Base-by-base conservation (phyloP, 2,888 invertebrate genomes). In the Pachymerium ferrugineum region DNA sequence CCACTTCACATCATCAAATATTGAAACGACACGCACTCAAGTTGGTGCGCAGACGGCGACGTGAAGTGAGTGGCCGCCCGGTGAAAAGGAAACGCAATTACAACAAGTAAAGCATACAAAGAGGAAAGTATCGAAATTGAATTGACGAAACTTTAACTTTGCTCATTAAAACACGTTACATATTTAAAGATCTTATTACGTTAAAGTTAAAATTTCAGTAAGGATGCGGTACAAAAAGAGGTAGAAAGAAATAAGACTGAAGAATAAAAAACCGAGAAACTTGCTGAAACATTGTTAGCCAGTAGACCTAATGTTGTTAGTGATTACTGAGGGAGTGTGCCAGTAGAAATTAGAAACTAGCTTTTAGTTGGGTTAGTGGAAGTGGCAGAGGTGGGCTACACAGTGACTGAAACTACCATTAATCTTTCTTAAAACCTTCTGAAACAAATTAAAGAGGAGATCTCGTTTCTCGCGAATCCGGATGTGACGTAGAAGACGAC, bases 1-100 rank as follows among this genome's bases (percentile, higher is more conserved):
- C 14, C 47, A 47, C 47, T 47, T 47, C 47, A 47, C 47, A n/a
- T 47, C 47, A 47, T 47, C 47, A 47, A 47, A 47, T 47, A 47
- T 47, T 47, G 47, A 47, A 47, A 47, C 47, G 47, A 47, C 47
- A 47, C 47, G 47, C 22, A 47, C 47, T 47, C 47, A 47, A 47
- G 47, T 16, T 47, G 47, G 19, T 16, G 19, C 22, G 22, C 19
- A 47, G 47, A 14, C 6, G 47, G 22, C 22, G 47, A 47, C 47
- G 14, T 47, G 47, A 47, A 47, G 16, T 47, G 47, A 47, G 47
- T 47, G 47, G 47, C 19, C 1, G 47, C 47, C n/a, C 47, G 47
- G 8, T 47, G 47, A 16, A 16, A 16, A 47, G 47, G 22, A 47
- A 47, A 47, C 19, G 47, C 47, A 47, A 47, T 47, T 47, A 47